phyloP scores from a whole-genome alignment of 1,140 invertebrate genomes.

The Mylabris phalerata region DNA sequence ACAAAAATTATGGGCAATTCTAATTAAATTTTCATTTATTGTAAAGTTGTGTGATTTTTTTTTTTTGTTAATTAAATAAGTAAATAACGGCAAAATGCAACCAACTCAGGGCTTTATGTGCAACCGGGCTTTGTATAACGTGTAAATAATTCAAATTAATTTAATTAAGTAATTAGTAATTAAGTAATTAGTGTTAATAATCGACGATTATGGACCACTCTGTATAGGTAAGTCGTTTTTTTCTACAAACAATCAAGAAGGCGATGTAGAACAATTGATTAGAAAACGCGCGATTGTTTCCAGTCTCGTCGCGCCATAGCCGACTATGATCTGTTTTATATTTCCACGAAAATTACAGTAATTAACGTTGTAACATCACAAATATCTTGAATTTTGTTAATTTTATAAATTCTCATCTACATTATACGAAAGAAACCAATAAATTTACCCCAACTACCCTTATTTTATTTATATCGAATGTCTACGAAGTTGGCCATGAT shows the following conservation, averaged over 20 bases:
- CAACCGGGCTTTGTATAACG: constrained; percentile 19
- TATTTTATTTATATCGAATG: too few species aligned
- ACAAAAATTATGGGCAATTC: constrained; percentile 3
- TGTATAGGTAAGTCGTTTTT: background rate
- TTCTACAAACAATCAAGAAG: background rate
- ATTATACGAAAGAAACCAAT: too few species aligned
- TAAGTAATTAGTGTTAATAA: too few species aligned
- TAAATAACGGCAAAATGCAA: constrained; percentile 11
- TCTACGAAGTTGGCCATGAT: too few species aligned
- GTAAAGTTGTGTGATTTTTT: background rate
- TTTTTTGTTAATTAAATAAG: background rate
- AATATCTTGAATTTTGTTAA: too few species aligned
- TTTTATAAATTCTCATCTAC: too few species aligned
- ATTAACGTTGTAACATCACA: background rate
- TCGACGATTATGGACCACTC: background rate
- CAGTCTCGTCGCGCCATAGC: background rate
- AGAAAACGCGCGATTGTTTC: background rate
- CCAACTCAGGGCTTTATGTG: constrained; percentile 28
- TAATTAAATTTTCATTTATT: constrained; percentile 2
- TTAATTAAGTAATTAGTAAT: too few species aligned
- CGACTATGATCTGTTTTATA: background rate
- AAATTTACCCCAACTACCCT: too few species aligned
- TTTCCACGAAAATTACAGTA: background rate
- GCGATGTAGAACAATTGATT: background rate
- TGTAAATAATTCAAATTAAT: constrained; percentile 1